Conservation (phyloP, 2,797 vertebrate genomes). For the Falco novaeseelandiae region DNA sequence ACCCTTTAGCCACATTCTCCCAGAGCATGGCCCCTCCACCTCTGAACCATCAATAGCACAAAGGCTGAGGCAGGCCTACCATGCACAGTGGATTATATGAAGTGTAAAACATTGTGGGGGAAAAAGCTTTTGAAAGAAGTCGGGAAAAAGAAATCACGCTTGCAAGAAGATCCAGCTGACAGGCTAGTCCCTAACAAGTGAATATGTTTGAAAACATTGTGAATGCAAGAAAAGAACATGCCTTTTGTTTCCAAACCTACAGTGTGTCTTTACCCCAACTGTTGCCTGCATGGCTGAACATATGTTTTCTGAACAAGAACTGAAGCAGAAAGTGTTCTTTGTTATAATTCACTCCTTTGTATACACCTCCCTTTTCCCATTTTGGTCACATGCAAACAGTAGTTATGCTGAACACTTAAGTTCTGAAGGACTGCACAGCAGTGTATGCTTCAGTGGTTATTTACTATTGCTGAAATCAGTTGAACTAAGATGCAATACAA, state of each 20-base stretch:
- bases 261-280: conserved; percentile 86
- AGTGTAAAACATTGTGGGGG: conserved; percentile 92
- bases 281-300: conserved; percentile 88
- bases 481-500: background rate
- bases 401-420: conserved; percentile 53
- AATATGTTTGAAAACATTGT: conserved; percentile 89
- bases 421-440: conserved; percentile 60
- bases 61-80: conserved; percentile 82
- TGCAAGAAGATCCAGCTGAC: conserved; percentile 86
- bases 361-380: conserved; percentile 58
- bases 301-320: conserved; percentile 91
- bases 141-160: conserved; percentile 81
- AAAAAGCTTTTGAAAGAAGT: conserved; percentile 89
- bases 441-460: conserved; percentile 56
- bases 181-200: conserved; percentile 84
- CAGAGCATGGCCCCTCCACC: conserved; percentile 71
- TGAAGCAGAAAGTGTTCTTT: conserved; percentile 91
- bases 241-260: conserved; percentile 84
- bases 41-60: conserved; percentile 84
- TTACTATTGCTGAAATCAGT: conserved; percentile 39
- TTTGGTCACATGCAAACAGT: conserved; percentile 71
- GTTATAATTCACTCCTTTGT: conserved; percentile 84
- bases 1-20: conserved; percentile 84
- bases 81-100: conserved; percentile 92
- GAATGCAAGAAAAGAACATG: conserved; percentile 68